Conservation (phyloP, 2,888 invertebrate genomes). For the Silvanus unidentatus region DNA sequence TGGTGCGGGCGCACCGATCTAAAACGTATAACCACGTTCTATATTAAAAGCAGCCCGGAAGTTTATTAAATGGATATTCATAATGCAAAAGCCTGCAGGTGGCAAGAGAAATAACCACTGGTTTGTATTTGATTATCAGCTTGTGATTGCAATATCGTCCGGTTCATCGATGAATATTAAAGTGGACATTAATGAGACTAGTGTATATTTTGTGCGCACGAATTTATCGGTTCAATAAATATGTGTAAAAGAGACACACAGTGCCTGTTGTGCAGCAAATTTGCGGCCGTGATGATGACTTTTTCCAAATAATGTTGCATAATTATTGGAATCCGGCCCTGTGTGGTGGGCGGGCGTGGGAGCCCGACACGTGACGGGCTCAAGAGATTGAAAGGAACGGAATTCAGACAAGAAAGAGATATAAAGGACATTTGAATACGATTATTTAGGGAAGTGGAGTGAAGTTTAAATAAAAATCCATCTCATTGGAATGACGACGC, state of each 20-base stretch:
- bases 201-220: not conserved
- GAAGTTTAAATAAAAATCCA: slow-evolving; percentile 33
- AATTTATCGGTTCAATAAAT: not conserved
- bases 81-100: slow-evolving; percentile 5
- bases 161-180: slow-evolving; percentile 4
- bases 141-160: slow-evolving; percentile 7
- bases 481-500: slow-evolving; percentile 34
- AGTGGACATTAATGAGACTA: slow-evolving; percentile 4
- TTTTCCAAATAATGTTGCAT: too few relatives aligned
- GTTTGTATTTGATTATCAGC: slow-evolving; percentile 6
- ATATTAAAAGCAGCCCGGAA: not conserved
- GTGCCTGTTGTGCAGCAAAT: not conserved
- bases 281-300: not conserved
- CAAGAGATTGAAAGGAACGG: not conserved
- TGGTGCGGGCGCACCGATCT: too few relatives aligned
- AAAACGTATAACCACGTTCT: too few relatives aligned
- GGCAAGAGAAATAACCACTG: not conserved
- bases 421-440: slow-evolving; percentile 3
- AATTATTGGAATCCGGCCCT: too few relatives aligned
- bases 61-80: not conserved
- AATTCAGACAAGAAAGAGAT: too few relatives aligned
- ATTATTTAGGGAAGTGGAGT: slow-evolving; percentile 15
- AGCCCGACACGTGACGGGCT: not conserved
- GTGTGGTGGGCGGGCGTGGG: too few relatives aligned
- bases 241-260: not conserved